Percentiles rank a stretch among this genome's conserved stretches.
These are phyloP conservation scores for Dinoponera quadriceps DNA, from an alignment of 1,140 invertebrate genomes.

Conservation along the genomic window DNA sequence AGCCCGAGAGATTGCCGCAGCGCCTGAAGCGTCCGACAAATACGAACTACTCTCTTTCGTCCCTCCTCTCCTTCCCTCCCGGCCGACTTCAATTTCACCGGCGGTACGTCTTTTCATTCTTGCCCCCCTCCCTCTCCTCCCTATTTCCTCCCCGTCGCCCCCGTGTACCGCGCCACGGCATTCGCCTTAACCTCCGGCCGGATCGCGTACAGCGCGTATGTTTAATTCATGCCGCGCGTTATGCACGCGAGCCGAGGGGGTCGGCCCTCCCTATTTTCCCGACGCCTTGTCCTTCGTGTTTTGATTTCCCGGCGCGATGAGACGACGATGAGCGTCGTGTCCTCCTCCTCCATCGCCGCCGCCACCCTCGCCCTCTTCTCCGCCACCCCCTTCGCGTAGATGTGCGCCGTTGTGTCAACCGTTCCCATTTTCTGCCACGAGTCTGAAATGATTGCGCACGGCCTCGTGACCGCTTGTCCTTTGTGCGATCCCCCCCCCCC, in stretches of 20 bases:
- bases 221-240: constrained; percentile 53
- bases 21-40: neutral
- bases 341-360: neutral
- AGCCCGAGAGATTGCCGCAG: neutral
- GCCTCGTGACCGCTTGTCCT: neutral
- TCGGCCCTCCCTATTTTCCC: constrained; percentile 33
- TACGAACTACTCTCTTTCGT: neutral
- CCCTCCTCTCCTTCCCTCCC: neutral
- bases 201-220: constrained; percentile 40
- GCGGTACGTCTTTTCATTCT: constrained; percentile 38
- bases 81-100: constrained; percentile 43
- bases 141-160: neutral
- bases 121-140: too few relatives aligned
- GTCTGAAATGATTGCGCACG: neutral
- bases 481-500: neutral
- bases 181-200: constrained; percentile 32
- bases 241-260: constrained; percentile 40
- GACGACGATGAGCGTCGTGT: neutral
- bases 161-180: neutral
- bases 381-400: neutral
- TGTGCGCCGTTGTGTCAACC: neutral
- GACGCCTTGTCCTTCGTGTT: constrained; percentile 33
- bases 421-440: constrained; percentile 22
- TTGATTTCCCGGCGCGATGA: constrained; percentile 45
- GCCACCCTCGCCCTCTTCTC: neutral